Evolutionary conservation across 1,140 invertebrate genomes (phyloP).

Genomic region (Coenobita brevimanus): DNA sequence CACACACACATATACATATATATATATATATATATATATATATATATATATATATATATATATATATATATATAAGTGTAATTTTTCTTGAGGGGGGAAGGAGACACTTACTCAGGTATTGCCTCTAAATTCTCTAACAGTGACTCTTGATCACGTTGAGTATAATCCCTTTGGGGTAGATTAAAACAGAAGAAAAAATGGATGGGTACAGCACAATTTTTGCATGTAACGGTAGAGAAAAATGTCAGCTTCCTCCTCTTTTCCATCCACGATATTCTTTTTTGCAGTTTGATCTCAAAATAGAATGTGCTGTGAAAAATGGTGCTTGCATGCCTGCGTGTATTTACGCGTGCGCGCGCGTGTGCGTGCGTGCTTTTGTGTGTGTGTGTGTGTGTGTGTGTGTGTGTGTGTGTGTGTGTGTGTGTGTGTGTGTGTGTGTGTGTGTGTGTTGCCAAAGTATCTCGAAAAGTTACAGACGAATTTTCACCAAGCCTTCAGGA

Average conservation of each 20-base stretch:
- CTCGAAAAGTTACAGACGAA: no score
- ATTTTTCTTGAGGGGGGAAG: not conserved
- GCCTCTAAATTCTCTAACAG: not conserved
- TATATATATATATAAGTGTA: conserved; percentile 1
- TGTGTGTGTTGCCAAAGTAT: no score
- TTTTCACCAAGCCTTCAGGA: no score
- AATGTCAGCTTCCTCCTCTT: no score
- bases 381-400: not conserved
- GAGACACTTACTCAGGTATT: not conserved
- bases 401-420: not conserved
- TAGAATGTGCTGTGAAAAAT: not conserved
- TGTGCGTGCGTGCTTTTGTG: no score
- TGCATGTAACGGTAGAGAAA: no score
- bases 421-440: conserved; percentile 50
- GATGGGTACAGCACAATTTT: no score
- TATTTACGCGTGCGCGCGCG: no score
- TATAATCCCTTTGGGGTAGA: no score
- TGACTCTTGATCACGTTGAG: no score
- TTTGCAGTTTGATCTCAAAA: not conserved
- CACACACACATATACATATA: not conserved
- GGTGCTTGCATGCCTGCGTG: not conserved
- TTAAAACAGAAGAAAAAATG: no score
- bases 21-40: conserved; percentile 12
- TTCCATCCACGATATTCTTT: no score
- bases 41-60: conserved; percentile 32